Evolutionary conservation across 2,797 vertebrate genomes (phyloP).

Genomic region (Miichthys miiuy): DNA sequence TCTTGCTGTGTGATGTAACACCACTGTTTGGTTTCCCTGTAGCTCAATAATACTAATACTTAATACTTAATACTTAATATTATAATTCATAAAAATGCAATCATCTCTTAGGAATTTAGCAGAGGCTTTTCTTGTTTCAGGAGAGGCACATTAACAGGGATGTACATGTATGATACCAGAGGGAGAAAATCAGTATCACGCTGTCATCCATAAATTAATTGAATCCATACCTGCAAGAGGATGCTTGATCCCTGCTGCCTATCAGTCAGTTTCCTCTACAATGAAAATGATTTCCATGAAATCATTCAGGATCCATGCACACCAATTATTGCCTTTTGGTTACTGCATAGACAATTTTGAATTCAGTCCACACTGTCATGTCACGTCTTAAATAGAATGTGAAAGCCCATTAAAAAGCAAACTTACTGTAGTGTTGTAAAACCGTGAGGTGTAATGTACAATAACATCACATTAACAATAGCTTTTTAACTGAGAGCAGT

Average conservation of each 20-base stretch:
- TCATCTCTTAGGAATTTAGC: too few species aligned
- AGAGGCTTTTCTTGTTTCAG: not conserved
- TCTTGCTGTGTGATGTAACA: not conserved
- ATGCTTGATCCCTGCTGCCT: not conserved
- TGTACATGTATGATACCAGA: not conserved
- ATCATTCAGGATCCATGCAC: not conserved
- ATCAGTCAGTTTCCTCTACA: not conserved
- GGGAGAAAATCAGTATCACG: not conserved
- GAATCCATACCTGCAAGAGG: not conserved
- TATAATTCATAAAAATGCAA: not conserved
- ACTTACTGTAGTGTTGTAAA: not conserved
- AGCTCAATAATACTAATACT: not conserved
- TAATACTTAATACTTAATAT: too few species aligned
- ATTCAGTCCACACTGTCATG: not conserved
- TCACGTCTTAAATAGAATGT: not conserved
- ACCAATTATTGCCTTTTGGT: not conserved
- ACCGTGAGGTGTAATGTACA: not conserved
- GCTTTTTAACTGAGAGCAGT: conserved; percentile 10
- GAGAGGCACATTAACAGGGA: not conserved
- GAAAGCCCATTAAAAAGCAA: not conserved
- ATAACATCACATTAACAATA: not conserved
- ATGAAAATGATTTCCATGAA: not conserved
- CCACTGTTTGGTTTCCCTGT: not conserved
- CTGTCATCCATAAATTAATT: not conserved
- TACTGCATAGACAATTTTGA: not conserved